phyloP scores from a whole-genome alignment of 2,113 vertebrate genomes.

The Calypte anna region DNA sequence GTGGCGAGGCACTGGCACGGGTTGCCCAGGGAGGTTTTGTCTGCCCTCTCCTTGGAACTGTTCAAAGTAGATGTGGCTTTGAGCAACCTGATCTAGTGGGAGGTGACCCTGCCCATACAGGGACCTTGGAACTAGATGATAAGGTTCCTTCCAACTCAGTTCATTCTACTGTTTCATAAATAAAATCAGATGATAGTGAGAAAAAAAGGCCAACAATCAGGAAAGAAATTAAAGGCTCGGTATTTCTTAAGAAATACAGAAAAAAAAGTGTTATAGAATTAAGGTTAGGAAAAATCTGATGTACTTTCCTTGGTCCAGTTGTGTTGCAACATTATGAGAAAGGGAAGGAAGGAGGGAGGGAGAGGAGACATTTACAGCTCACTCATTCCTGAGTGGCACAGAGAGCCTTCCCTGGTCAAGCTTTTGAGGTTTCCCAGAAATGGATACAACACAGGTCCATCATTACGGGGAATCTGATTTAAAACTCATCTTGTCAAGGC shows the following conservation, averaged over 20 bases:
- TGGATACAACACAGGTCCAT: background rate
- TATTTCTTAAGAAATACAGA: background rate
- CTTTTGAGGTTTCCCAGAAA: background rate
- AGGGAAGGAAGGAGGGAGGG: background rate
- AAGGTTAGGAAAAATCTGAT: background rate
- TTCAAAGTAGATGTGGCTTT: too few species aligned
- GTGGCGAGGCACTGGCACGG: too few species aligned
- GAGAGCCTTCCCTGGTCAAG: background rate
- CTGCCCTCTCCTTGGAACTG: too few species aligned
- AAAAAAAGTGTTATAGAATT: background rate
- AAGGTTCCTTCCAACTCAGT: too few species aligned
- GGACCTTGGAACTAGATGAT: too few species aligned
- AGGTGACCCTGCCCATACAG: too few species aligned
- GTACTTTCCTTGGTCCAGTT: background rate
- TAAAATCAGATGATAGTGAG: background rate
- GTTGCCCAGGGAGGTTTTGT: too few species aligned
- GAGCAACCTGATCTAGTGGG: too few species aligned
- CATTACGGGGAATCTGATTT: rapidly evolving
- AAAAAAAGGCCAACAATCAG: background rate
- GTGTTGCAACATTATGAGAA: background rate
- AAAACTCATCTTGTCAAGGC: background rate
- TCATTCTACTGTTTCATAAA: too few species aligned
- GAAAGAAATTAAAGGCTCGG: background rate
- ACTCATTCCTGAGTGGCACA: rapidly evolving
- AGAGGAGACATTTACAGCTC: background rate